phyloP scores from a whole-genome alignment of 1,140 invertebrate species.

The Drosophila truncata region DNA sequence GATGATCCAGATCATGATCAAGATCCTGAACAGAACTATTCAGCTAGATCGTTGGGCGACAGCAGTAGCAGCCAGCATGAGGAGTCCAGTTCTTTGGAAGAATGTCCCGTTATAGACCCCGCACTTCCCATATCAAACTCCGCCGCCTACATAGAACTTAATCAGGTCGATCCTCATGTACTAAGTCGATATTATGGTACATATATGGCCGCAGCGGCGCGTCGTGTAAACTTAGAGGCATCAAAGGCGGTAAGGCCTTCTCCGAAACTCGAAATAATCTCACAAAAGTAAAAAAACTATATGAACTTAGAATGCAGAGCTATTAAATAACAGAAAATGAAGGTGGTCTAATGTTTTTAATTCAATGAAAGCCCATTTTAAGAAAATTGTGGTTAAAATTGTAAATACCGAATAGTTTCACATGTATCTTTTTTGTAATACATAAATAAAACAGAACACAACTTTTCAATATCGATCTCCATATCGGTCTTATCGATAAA shows the following conservation, averaged over 20 bases:
- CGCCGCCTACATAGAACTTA: conserved; percentile 46
- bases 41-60: conserved; percentile 35
- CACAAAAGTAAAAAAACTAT: conserved; percentile 43
- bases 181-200: conserved; percentile 74
- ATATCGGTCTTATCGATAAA: no score
- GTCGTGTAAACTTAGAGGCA: conserved; percentile 48
- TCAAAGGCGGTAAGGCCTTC: conserved; percentile 36
- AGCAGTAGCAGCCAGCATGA: conserved; percentile 63
- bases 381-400: not conserved
- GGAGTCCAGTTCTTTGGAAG: conserved; percentile 66
- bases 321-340: not conserved
- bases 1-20: conserved; percentile 41
- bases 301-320: not conserved
- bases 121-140: conserved; percentile 1
- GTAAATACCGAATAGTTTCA: no score
- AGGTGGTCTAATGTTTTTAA: not conserved
- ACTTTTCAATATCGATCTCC: no score
- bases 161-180: conserved; percentile 65
- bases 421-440: no score
- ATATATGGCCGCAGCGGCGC: conserved; percentile 73
- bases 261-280: conserved; percentile 47
- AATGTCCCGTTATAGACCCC: conserved; percentile 26
- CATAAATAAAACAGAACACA: no score
- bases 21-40: conserved; percentile 48
- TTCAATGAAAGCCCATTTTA: not conserved